These are phyloP conservation scores for Conomelus anceps DNA, from an alignment of 2,888 invertebrate species.

Conservation along the genomic window DNA sequence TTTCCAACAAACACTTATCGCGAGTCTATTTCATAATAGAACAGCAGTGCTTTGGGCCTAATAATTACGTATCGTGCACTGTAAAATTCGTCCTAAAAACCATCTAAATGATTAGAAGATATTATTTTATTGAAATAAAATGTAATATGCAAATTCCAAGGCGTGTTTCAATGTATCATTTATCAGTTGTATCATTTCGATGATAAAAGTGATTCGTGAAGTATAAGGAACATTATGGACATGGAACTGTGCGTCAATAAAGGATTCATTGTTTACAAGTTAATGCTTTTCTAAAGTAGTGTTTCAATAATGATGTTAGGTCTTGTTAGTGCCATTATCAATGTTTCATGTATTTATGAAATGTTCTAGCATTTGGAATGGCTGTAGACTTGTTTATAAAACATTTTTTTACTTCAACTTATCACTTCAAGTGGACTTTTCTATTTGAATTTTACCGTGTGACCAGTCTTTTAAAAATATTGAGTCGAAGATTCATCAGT, in stretches of 20 bases:
- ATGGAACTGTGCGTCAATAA: neutral
- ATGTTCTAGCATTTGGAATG: constrained; percentile 5
- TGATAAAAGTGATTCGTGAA: neutral
- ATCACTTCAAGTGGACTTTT: neutral
- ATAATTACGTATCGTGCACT: neutral
- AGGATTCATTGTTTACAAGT: neutral
- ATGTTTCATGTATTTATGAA: neutral
- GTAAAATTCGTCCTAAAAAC: neutral
- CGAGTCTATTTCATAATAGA: neutral
- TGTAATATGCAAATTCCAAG: neutral
- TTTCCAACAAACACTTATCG: neutral
- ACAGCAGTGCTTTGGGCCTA: constrained; percentile 4
- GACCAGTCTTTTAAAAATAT: neutral
- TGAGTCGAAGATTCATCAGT: neutral
- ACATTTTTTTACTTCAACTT: neutral
- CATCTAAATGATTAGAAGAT: neutral
- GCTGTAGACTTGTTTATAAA: constrained; percentile 1
- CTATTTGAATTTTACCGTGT: neutral
- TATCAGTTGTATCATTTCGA: neutral
- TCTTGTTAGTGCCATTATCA: neutral
- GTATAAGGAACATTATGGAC: neutral
- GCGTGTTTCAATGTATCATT: neutral
- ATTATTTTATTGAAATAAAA: neutral
- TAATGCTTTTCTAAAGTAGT: neutral
- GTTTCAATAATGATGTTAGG: neutral